Evolutionary conservation across 1,140 invertebrate species (phyloP), one percentile per base, ranked within the genome.

Genomic region (Drosophila pandora): DNA sequence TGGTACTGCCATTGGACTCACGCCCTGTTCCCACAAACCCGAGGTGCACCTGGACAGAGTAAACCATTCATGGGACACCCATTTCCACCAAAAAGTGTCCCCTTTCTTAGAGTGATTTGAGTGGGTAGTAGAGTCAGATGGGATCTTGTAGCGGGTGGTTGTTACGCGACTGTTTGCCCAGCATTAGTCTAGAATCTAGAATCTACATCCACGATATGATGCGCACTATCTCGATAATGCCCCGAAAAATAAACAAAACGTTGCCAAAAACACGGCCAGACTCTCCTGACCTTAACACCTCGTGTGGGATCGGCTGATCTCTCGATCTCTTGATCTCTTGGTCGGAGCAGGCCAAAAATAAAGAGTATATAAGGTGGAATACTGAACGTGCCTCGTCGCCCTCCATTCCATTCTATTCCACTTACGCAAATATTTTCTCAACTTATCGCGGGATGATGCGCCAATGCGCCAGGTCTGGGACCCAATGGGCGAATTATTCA

Each of bases 361-460:
- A 32, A 52, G 30, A 61, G 39, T 8, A 21, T 30, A 13, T 37
- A 10, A 10, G 34, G 25, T 32, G 30, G 34, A 3, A 37, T 37
- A 37, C 34, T 37, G 3, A 12, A 32, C 43, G 37, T 45, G 39
- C 50, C 23, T 47, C 69, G 76, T 49, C 65, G 72, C 81, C 85
- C 23, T 28, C 25, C 25, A 28, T 84, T 28, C 25, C 25, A 28
- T 84, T 85, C 73, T 80, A 82, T 84, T 84, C 85, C 81, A 81
- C 65, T 77, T 77, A 84, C 71, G 64, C 63, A 84, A 84, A 84
- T 84, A 84, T 84, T 84, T 84, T 81, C 64, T 62, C 81, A 85
- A 81, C 77, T 84, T 84, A 84, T 84, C 79, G 48, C 64, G 41
- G 69, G 73, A 82, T 83, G 55, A 75, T 82, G 79, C 79, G 79